Evolutionary conservation across 2,113 vertebrate species (phyloP).

Genomic region (Zootoca vivipara): DNA sequence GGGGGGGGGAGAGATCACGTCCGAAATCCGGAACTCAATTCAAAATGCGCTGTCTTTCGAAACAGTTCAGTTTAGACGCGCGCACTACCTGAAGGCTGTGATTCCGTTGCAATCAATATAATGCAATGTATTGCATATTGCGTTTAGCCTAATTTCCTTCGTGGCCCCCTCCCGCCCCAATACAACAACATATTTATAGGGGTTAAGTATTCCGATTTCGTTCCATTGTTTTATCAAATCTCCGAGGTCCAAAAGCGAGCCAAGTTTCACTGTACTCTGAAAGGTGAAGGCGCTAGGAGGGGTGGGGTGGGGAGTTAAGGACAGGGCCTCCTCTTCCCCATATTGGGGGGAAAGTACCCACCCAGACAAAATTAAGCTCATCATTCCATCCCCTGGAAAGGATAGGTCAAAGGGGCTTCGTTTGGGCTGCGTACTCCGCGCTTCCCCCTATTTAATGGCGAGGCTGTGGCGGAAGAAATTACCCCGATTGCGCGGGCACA

Average conservation of each 20-base stretch:
- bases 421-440: background rate
- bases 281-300: background rate
- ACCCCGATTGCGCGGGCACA: background rate
- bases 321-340: background rate
- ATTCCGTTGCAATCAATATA: too few species aligned
- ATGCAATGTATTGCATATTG: background rate
- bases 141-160: background rate
- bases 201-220: too few species aligned
- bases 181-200: background rate
- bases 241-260: background rate
- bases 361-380: background rate
- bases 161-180: too few species aligned
- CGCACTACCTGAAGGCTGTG: background rate
- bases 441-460: too few species aligned
- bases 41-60: conserved; percentile 59
- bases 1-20: conserved; percentile 21
- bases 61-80: conserved; percentile 23
- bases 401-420: background rate
- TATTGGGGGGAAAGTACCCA: background rate
- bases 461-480: too few species aligned
- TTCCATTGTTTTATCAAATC: background rate
- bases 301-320: too few species aligned
- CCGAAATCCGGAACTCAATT: too few species aligned
- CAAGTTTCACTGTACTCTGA: background rate
- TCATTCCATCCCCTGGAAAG: background rate